Conservation (phyloP, 2,797 vertebrate species). For the Pelochelys cantorii region DNA sequence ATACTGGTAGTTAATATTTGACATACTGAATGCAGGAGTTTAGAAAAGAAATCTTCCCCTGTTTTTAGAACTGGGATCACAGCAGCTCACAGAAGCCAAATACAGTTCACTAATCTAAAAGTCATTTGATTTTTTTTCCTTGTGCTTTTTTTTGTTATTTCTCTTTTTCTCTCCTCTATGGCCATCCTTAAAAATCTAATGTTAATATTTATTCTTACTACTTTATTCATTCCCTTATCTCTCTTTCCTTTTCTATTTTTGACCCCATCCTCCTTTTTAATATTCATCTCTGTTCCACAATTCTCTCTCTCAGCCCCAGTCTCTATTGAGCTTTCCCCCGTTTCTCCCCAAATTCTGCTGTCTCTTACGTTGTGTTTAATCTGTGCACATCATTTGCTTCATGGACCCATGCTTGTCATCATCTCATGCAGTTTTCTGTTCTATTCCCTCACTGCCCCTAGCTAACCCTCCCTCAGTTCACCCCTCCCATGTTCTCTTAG, state of each 20-base stretch:
- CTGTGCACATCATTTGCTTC: neutral
- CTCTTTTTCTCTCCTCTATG: neutral
- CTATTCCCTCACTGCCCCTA: neutral
- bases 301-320: neutral
- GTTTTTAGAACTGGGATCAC: neutral
- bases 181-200: neutral
- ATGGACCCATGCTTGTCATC: neutral
- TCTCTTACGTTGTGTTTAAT: neutral
- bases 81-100: neutral
- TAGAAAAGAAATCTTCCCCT: constrained; percentile 1
- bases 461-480: neutral
- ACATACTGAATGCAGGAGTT: neutral
- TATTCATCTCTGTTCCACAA: neutral
- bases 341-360: neutral
- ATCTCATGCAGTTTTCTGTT: neutral
- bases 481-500: neutral
- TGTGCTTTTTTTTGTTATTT: neutral
- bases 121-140: neutral
- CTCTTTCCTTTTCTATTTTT: neutral
- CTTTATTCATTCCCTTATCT: neutral
- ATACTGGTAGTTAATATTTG: neutral
- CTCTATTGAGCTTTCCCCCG: neutral
- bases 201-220: neutral
- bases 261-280: neutral
- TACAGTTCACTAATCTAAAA: constrained; percentile 4